Conservation (phyloP, 2,888 invertebrate species). For the Sinohyriopsis cumingii region DNA sequence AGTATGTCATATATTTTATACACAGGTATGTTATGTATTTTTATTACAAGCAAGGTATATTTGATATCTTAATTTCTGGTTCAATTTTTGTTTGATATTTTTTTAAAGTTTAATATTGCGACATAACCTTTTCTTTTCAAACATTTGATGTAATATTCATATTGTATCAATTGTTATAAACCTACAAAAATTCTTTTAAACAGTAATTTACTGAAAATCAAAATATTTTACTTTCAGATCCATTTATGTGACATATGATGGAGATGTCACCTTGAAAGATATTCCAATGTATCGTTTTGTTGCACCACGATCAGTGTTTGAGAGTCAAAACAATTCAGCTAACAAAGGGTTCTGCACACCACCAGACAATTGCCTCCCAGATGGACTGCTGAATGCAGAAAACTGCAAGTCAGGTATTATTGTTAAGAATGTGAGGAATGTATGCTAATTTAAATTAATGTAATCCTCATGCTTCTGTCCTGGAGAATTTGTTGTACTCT, state of each 20-base stretch:
- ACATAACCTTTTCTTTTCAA: too few relatives aligned
- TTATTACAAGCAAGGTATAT: too few relatives aligned
- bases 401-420: conserved; percentile 47
- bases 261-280: conserved; percentile 36
- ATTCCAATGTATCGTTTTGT: conserved; percentile 53
- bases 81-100: too few relatives aligned
- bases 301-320: conserved; percentile 51
- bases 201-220: background rate
- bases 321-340: conserved; percentile 51
- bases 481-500: too few relatives aligned
- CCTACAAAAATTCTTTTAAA: conserved; percentile 2
- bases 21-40: too few relatives aligned
- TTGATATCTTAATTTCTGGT: too few relatives aligned
- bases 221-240: conserved; percentile 48
- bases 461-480: too few relatives aligned
- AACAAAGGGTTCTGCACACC: conserved; percentile 67
- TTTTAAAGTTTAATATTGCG: too few relatives aligned
- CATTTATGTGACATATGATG: conserved; percentile 44
- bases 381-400: conserved; percentile 63
- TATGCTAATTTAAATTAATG: too few relatives aligned
- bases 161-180: too few relatives aligned
- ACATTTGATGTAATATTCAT: too few relatives aligned
- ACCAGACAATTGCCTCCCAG: conserved; percentile 50
- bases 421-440: conserved; percentile 3
- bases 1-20: too few relatives aligned